Conservation (phyloP, 2,797 vertebrate genomes). For the Pelochelys cantorii region DNA sequence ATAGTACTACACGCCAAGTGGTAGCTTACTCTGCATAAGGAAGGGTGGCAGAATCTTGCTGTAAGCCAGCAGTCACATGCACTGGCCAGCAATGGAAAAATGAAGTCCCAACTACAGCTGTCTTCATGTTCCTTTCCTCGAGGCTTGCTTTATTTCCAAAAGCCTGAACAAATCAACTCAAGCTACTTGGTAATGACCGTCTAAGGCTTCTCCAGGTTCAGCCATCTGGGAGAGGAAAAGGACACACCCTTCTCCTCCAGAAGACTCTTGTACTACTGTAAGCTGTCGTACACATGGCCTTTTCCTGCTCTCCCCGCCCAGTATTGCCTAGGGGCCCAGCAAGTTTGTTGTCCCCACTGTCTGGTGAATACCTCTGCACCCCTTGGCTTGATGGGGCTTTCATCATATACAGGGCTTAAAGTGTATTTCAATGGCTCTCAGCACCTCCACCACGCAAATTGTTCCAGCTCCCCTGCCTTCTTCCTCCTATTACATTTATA, state of each 20-base stretch:
- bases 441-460: no score
- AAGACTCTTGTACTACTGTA: neutral
- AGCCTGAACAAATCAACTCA: neutral
- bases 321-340: no score
- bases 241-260: neutral
- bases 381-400: no score
- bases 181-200: neutral
- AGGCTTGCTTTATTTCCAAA: neutral
- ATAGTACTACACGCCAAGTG: neutral
- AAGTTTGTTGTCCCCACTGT: no score
- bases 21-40: neutral
- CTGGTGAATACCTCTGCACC: no score
- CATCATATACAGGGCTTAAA: no score
- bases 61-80: no score
- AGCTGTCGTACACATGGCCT: neutral
- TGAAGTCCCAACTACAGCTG: neutral
- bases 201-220: neutral
- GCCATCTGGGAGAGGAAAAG: neutral
- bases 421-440: no score
- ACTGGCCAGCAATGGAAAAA: neutral
- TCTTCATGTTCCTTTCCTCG: neutral
- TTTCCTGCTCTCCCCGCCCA: neutral
- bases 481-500: neutral
- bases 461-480: no score
- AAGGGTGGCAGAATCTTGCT: neutral